Percentiles rank a stretch among this genome's conserved stretches.
phyloP scores from a whole-genome alignment of 1,140 invertebrate species.

The Venturia canescens region DNA sequence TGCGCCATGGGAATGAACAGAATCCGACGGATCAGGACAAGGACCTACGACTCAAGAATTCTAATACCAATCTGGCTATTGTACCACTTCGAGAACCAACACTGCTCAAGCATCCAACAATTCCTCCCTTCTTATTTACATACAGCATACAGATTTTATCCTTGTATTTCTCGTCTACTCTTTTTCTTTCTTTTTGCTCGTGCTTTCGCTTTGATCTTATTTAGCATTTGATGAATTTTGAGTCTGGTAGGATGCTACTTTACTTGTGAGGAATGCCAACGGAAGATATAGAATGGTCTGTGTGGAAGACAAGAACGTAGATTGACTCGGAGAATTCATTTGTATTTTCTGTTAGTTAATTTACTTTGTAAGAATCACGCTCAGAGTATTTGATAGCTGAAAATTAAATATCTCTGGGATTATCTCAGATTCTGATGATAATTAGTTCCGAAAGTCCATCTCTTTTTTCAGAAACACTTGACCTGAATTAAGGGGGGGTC shows the following conservation, averaged over 20 bases:
- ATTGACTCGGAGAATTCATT: too few species aligned
- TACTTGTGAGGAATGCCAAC: background rate
- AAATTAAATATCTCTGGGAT: too few species aligned
- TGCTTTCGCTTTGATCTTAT: background rate
- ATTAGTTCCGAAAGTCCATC: too few species aligned
- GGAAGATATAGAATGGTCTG: background rate
- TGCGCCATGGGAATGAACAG: background rate
- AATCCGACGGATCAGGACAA: constrained; percentile 31
- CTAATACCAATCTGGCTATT: constrained; percentile 15
- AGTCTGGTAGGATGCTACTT: background rate
- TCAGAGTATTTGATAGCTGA: too few species aligned
- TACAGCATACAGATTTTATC: background rate
- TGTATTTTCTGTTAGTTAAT: too few species aligned
- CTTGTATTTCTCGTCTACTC: background rate
- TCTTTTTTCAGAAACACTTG: too few species aligned
- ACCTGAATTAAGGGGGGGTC: too few species aligned
- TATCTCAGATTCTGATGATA: too few species aligned
- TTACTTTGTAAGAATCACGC: too few species aligned
- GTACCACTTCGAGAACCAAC: background rate
- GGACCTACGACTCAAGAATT: constrained; percentile 36
- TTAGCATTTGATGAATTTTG: background rate
- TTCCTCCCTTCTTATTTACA: background rate
- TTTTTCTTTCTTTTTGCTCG: background rate
- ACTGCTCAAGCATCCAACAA: constrained; percentile 10
- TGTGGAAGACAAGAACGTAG: background rate